Evolutionary conservation across 1,140 invertebrate species (phyloP).

Genomic region (Prorops nasuta): DNA sequence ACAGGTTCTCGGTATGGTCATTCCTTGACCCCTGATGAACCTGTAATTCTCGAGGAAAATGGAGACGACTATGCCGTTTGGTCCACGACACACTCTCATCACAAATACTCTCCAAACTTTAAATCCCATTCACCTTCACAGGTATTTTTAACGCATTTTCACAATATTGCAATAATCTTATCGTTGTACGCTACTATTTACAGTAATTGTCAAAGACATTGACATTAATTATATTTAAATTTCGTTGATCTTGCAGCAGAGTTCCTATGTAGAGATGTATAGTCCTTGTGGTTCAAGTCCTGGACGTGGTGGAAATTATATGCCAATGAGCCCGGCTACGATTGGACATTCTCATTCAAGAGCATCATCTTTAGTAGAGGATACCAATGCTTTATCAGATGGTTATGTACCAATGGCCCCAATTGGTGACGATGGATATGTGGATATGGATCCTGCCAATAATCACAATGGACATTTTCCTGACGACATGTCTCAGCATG

Average conservation of each 20-base stretch:
- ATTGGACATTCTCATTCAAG: conserved; percentile 42
- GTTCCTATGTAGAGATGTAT: conserved; percentile 62
- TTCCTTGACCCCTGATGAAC: conserved; percentile 67
- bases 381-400: conserved; percentile 43
- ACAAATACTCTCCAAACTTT: conserved; percentile 56
- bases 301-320: conserved; percentile 51
- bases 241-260: too few species aligned
- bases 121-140: conserved; percentile 59
- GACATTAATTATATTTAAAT: too few species aligned
- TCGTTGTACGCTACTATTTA: background rate
- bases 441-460: conserved; percentile 64
- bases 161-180: background rate
- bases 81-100: conserved; percentile 41
- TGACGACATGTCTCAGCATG: conserved; percentile 59
- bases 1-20: conserved; percentile 53
- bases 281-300: conserved; percentile 57
- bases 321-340: conserved; percentile 61
- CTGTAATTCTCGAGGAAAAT: conserved; percentile 64
- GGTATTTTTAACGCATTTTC: too few species aligned
- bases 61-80: conserved; percentile 59
- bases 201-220: background rate
- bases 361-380: conserved; percentile 45
- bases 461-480: conserved; percentile 48
- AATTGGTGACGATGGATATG: conserved; percentile 60
- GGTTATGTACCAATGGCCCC: conserved; percentile 69